Evolutionary conservation across 92 coral and sea anemone species (phyloP).

Genomic region (Heliopora coerulea): DNA sequence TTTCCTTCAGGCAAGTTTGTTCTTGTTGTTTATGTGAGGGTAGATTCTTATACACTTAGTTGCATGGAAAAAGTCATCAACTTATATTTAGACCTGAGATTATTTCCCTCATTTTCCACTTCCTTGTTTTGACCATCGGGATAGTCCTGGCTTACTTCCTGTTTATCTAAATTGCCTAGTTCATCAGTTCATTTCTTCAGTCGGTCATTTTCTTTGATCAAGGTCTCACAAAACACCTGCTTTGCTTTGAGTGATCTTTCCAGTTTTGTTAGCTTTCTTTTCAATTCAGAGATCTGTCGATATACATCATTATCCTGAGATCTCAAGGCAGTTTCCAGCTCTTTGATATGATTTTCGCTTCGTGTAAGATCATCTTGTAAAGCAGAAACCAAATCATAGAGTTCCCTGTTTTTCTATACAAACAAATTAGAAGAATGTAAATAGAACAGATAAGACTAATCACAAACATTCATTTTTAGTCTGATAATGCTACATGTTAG

Average conservation of each 20-base stretch:
- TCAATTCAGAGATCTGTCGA: conserved; percentile 58
- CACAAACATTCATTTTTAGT: too few species aligned
- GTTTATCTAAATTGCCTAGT: background rate
- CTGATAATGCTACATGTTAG: too few species aligned
- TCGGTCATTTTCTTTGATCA: conserved; percentile 66
- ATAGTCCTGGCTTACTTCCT: background rate
- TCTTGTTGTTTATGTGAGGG: too few species aligned
- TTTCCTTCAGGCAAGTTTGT: too few species aligned
- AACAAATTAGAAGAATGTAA: too few species aligned
- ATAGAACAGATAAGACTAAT: too few species aligned
- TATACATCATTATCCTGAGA: background rate
- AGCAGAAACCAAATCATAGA: conserved; percentile 72
- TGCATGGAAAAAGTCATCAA: background rate
- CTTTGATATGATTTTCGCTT: conserved; percentile 6
- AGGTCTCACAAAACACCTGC: conserved; percentile 77
- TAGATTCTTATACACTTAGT: too few species aligned
- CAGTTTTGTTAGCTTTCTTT: conserved; percentile 46
- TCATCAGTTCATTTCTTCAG: background rate
- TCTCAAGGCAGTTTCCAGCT: conserved; percentile 15
- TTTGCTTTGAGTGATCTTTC: conserved; percentile 71
- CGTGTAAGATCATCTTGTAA: conserved; percentile 57
- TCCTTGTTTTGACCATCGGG: too few species aligned
- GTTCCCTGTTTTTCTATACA: conserved; percentile 78
- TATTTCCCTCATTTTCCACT: too few species aligned
- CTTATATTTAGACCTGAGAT: too few species aligned